Conservation (phyloP, 2,888 invertebrate species). For the Lydus trimaculatus region DNA sequence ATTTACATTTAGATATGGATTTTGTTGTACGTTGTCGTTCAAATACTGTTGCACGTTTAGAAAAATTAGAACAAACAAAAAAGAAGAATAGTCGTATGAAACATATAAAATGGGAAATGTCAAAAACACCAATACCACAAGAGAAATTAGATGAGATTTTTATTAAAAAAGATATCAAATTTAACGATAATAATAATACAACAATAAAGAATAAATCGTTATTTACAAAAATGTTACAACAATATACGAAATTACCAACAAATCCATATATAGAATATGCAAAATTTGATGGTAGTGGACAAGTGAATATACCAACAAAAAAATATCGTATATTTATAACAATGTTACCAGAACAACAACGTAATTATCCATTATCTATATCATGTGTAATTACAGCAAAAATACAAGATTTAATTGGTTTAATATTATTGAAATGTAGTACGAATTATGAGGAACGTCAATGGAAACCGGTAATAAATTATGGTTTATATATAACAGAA, state of each 20-base stretch:
- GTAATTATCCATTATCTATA: constrained; percentile 84
- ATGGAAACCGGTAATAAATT: constrained; percentile 72
- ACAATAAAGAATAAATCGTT: constrained; percentile 64
- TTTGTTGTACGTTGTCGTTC: constrained; percentile 75
- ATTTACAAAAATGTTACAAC: constrained; percentile 77
- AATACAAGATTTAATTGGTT: constrained; percentile 89
- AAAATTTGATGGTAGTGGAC: constrained; percentile 89
- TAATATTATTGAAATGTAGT: constrained; percentile 87
- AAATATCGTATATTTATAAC: constrained; percentile 91
- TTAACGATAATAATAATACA: constrained; percentile 44
- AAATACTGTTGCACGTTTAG: constrained; percentile 87
- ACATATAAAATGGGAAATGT: constrained; percentile 75
- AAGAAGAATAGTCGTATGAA: constrained; percentile 81
- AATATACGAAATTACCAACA: constrained; percentile 77
- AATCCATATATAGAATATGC: constrained; percentile 91
- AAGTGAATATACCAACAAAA: constrained; percentile 79
- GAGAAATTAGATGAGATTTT: constrained; percentile 70
- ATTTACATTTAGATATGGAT: constrained; percentile 76
- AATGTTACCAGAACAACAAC: constrained; percentile 81
- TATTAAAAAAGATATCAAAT: constrained; percentile 61
- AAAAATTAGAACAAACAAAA: constrained; percentile 87
- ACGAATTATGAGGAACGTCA: constrained; percentile 70
- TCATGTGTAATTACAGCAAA: constrained; percentile 84
- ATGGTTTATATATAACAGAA: constrained; percentile 92
- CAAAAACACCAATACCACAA: constrained; percentile 60